A percentile compares a stretch with the other conserved stretches of the same genome.
Conservation (phyloP, 2,888 invertebrate genomes). For the Heteropelma amictum region DNA sequence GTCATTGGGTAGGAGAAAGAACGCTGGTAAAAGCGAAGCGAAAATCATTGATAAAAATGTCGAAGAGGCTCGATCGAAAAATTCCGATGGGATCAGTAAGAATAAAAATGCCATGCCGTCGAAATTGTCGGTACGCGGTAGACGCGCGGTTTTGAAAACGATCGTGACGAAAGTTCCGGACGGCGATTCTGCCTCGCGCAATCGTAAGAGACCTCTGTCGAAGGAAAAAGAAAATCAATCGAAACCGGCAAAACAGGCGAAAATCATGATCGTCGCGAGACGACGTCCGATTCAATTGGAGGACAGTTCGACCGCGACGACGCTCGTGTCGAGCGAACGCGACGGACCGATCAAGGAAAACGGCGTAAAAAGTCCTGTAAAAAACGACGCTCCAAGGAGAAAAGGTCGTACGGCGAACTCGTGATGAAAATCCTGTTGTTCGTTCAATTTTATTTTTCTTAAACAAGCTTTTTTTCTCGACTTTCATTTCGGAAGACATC, state of each 20-base stretch:
- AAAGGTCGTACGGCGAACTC: too few relatives aligned
- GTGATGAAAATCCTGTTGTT: slow-evolving; percentile 3
- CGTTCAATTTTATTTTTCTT: too few relatives aligned
- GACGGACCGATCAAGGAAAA: slow-evolving; percentile 9
- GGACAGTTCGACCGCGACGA: slow-evolving; percentile 61
- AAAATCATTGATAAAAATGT: background rate
- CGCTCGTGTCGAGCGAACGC: slow-evolving; percentile 46
- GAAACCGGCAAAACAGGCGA: slow-evolving; percentile 42
- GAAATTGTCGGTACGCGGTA: slow-evolving; percentile 11
- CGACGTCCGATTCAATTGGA: slow-evolving; percentile 65
- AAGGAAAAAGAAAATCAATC: slow-evolving; percentile 51
- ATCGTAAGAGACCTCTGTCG: slow-evolving; percentile 29
- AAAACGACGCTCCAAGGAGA: slow-evolving; percentile 19
- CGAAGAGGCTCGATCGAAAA: background rate
- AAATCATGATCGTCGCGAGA: slow-evolving; percentile 61
- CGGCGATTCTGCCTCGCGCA: slow-evolving; percentile 12
- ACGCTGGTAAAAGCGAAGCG: background rate
- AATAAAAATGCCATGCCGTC: background rate
- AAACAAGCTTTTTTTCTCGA: too few relatives aligned
- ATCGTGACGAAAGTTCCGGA: background rate
- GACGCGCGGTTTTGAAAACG: slow-evolving; percentile 29
- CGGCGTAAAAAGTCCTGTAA: background rate
- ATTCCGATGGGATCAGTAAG: background rate
- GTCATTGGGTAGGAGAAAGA: background rate
- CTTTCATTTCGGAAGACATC: too few relatives aligned